Conservation (phyloP, 2,113 vertebrate genomes). For the Cromileptes altivelis region DNA sequence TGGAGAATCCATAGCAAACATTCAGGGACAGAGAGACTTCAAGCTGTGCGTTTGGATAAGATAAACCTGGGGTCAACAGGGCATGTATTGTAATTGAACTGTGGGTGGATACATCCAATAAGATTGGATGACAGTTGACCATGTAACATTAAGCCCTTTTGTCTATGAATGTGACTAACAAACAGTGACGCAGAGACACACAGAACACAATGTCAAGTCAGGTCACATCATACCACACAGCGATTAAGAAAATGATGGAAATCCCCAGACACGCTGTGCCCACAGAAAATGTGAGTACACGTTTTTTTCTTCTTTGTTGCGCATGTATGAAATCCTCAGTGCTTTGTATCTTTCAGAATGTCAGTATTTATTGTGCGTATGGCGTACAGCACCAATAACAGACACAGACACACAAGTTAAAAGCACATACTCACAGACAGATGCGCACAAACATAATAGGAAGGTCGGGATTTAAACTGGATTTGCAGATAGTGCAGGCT, state of each 20-base stretch:
- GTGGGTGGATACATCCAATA: constrained; percentile 8
- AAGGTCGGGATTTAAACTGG: constrained; percentile 21
- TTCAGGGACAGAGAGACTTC: constrained; percentile 9
- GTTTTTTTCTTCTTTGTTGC: neutral
- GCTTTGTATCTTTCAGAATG: neutral
- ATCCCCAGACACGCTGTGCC: neutral
- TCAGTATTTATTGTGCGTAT: neutral
- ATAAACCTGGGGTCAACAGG: constrained; percentile 24
- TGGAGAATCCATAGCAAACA: constrained; percentile 18
- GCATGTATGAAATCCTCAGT: neutral
- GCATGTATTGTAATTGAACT: constrained; percentile 32
- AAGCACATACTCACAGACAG: neutral
- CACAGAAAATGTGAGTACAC: neutral
- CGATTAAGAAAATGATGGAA: constrained; percentile 20
- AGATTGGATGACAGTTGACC: constrained; percentile 17
- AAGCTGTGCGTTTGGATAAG: constrained; percentile 17
- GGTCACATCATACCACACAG: constrained; percentile 23
- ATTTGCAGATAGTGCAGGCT: constrained; percentile 31
- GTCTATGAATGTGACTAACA: constrained; percentile 1
- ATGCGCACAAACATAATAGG: neutral
- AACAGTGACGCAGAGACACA: constrained; percentile 15
- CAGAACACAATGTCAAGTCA: constrained; percentile 1
- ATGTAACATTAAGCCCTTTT: constrained; percentile 38
- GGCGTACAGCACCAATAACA: neutral
- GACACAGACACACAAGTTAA: constrained; percentile 2